Evolutionary conservation across 2,888 invertebrate species (phyloP), one percentile per base, ranked within the genome.

Genomic region (Mythimna loreyi): DNA sequence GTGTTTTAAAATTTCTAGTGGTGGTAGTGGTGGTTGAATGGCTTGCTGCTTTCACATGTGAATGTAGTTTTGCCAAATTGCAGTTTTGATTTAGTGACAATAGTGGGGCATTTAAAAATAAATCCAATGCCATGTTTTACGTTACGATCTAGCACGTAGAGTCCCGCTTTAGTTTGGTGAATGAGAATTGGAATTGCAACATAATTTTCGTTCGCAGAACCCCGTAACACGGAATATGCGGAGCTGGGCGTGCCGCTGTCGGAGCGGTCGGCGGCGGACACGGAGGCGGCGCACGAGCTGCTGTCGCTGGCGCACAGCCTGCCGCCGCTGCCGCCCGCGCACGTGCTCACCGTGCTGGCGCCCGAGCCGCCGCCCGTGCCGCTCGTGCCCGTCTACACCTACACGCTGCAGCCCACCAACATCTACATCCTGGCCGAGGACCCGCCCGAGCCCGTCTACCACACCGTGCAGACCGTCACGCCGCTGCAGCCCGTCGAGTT

Each of bases 201-300:
- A 50, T 78, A 25, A 64, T 67, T 67, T 78, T 72, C 61, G 67
- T 81, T 62, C 60, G 56, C 84, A 85, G 85, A 77, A 60, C 62
- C 73, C 56, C 81, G 81, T 55, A 21, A 61, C 53, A 52, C 68
- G 49, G 92, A 92, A 89, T 86, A 86, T 72, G 53, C 90, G 64
- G 94, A 95, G 43, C 96, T 96, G 86, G 96, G 97, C 63, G 58
- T 92, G 87, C 86, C 87, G 62, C 49, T 91, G 71, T 94, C 94
- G n/a, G 96, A 96, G 87, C 96, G 97, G 63, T 97, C 97, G 83
- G 97, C 97, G 33, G 98, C 98, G 87, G 98, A 98, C 92, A 98
- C 98, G 13, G 98, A 98, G 94, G 98, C 98, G 43, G 98, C 98
- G 1, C 98, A 98, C 90, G 98, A 98, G 90, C 95, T 97, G 75